phyloP scores from a whole-genome alignment of 1,140 invertebrate species.

The Bradysia coprophila region DNA sequence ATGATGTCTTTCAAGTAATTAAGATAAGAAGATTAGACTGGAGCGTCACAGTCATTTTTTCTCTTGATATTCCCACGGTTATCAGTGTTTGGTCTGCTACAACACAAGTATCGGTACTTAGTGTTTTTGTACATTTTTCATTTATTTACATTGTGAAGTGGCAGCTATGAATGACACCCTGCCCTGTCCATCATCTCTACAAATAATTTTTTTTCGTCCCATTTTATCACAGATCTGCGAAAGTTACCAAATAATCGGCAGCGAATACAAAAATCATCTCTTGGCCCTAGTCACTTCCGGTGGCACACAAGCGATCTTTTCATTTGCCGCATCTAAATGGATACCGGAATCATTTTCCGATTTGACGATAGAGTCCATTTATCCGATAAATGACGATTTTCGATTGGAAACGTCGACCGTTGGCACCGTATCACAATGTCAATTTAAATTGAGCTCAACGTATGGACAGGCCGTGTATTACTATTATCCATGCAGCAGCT shows the following conservation, averaged over 20 bases:
- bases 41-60: no score
- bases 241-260: conserved; percentile 20
- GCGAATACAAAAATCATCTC: conserved; percentile 25
- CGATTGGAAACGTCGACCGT: conserved; percentile 35
- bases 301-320: conserved; percentile 38
- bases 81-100: no score
- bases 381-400: conserved; percentile 48
- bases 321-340: conserved; percentile 34
- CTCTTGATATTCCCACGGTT: no score
- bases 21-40: neutral
- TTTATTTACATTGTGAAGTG: no score
- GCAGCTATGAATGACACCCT: neutral
- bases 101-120: no score
- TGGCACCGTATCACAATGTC: conserved; percentile 12
- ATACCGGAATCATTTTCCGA: conserved; percentile 36
- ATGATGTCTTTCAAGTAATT: neutral
- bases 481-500: conserved; percentile 13
- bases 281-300: conserved; percentile 46
- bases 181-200: neutral
- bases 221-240: conserved; percentile 15
- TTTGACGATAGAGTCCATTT: conserved; percentile 40
- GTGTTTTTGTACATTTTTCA: no score
- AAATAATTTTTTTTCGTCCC: no score
- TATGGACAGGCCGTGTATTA: conserved; percentile 14
- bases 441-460: conserved; percentile 13